A percentile compares a stretch with the other conserved stretches of the same genome.
phyloP scores from a whole-genome alignment of 1,140 invertebrate species.

The Macrostomum lignano region DNA sequence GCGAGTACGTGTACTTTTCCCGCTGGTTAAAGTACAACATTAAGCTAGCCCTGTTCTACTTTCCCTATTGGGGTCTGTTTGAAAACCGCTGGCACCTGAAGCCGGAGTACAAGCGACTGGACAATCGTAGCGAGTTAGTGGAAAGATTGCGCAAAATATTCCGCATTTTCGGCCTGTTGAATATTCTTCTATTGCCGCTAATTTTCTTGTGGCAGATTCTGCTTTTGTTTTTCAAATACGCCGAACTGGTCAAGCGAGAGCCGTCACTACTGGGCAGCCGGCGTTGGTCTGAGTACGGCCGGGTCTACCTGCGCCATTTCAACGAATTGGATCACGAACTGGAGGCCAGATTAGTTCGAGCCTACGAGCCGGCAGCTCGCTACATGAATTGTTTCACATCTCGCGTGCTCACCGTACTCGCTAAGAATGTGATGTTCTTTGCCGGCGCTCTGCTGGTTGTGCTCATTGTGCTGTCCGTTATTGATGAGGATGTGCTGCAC shows the following conservation, averaged over 20 bases:
- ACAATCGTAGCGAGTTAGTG: conserved; percentile 48
- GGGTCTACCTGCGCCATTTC: conserved; percentile 65
- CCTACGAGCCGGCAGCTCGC: conserved; percentile 56
- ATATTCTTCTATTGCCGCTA: conserved; percentile 52
- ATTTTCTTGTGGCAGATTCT: conserved; percentile 41
- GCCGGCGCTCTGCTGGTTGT: conserved; percentile 52
- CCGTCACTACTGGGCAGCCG: background rate
- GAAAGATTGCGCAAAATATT: conserved; percentile 19
- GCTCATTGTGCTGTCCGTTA: conserved; percentile 48
- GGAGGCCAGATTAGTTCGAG: conserved; percentile 47
- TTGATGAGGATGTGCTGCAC: conserved; percentile 67
- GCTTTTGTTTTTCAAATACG: background rate
- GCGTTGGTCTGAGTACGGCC: conserved; percentile 51
- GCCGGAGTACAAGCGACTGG: conserved; percentile 57
- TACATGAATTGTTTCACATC: conserved; percentile 61
- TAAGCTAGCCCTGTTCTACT: conserved; percentile 32
- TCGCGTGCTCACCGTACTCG: conserved; percentile 26
- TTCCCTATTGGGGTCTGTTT: conserved; percentile 51
- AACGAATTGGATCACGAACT: conserved; percentile 93
- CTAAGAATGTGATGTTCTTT: conserved; percentile 47
- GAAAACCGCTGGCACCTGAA: conserved; percentile 78
- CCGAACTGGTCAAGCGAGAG: background rate
- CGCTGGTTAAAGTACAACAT: conserved; percentile 4
- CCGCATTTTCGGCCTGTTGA: conserved; percentile 39
- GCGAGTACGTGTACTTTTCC: conserved; percentile 7